These are phyloP conservation scores for Thamnophis sirtalis DNA, from an alignment of 2,113 vertebrate species.

Conservation along the genomic window DNA sequence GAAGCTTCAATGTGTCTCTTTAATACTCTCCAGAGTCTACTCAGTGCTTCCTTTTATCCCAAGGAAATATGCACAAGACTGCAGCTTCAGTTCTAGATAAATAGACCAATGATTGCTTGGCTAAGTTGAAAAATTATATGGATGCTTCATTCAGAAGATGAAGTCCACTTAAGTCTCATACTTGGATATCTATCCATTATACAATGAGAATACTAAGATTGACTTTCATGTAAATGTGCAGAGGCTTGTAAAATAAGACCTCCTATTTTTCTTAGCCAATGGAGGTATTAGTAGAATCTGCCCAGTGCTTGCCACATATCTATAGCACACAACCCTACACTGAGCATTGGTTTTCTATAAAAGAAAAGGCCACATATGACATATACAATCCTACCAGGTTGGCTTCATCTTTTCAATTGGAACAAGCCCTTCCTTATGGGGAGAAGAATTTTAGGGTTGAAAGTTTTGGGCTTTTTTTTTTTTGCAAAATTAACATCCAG, in stretches of 20 bases:
- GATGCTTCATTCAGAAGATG: neutral
- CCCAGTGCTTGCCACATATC: neutral
- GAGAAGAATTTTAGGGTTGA: slow-evolving; percentile 5
- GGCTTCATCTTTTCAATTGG: slow-evolving; percentile 2
- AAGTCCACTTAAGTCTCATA: neutral
- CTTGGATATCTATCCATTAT: neutral
- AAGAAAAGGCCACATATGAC: neutral
- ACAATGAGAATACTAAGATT: neutral
- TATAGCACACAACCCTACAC: neutral
- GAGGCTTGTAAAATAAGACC: neutral
- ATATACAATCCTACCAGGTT: accelerated
- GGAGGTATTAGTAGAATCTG: neutral
- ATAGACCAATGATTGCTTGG: neutral
- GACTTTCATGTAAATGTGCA: neutral
- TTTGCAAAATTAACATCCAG: slow-evolving; percentile 32
- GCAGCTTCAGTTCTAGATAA: neutral
- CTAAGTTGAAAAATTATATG: neutral
- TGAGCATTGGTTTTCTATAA: neutral
- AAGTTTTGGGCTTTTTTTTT: slow-evolving; percentile 30
- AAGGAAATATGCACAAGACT: neutral
- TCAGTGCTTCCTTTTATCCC: neutral
- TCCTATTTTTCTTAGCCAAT: neutral
- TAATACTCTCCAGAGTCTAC: neutral
- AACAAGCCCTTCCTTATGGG: slow-evolving; percentile 9
- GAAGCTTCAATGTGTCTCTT: neutral